Evolutionary conservation across 2,888 invertebrate species (phyloP).

Genomic region (Hypomecis punctinalis): DNA sequence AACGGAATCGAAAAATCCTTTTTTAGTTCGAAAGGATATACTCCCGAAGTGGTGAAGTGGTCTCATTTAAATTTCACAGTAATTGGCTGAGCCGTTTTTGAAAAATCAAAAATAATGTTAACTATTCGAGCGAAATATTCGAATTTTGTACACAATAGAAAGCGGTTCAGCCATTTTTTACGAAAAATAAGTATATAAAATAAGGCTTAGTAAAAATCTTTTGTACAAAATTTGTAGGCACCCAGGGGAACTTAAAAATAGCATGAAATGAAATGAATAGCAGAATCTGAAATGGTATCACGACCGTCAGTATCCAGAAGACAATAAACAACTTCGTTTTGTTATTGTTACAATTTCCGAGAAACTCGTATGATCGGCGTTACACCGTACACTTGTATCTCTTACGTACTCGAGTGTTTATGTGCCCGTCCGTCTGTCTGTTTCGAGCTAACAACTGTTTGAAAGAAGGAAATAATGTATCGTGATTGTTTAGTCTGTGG

Average conservation of each 20-base stretch:
- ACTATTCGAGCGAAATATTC: too few relatives aligned
- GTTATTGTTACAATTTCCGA: slow-evolving; percentile 16
- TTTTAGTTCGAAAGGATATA: too few relatives aligned
- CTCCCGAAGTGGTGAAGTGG: too few relatives aligned
- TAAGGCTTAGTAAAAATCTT: too few relatives aligned
- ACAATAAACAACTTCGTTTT: slow-evolving; percentile 19
- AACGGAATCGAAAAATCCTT: too few relatives aligned
- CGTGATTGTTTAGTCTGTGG: slow-evolving; percentile 50
- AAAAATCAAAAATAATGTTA: too few relatives aligned
- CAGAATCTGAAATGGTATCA: background rate
- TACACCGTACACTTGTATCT: slow-evolving; percentile 32
- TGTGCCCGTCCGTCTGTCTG: slow-evolving; percentile 46
- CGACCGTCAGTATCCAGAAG: slow-evolving; percentile 6
- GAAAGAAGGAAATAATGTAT: slow-evolving; percentile 47
- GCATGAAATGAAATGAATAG: slow-evolving; percentile 3
- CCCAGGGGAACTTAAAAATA: background rate
- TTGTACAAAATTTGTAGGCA: background rate
- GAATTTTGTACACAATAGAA: too few relatives aligned
- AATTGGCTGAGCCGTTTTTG: too few relatives aligned
- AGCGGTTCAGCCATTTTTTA: too few relatives aligned
- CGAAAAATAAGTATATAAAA: too few relatives aligned
- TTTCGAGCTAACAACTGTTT: slow-evolving; percentile 31
- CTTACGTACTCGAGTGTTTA: slow-evolving; percentile 42
- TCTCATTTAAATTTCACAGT: too few relatives aligned
- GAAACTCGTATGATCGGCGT: slow-evolving; percentile 25